Evolutionary conservation across 1,140 invertebrate genomes (phyloP).

Genomic region (Drosophila chauvacae): DNA sequence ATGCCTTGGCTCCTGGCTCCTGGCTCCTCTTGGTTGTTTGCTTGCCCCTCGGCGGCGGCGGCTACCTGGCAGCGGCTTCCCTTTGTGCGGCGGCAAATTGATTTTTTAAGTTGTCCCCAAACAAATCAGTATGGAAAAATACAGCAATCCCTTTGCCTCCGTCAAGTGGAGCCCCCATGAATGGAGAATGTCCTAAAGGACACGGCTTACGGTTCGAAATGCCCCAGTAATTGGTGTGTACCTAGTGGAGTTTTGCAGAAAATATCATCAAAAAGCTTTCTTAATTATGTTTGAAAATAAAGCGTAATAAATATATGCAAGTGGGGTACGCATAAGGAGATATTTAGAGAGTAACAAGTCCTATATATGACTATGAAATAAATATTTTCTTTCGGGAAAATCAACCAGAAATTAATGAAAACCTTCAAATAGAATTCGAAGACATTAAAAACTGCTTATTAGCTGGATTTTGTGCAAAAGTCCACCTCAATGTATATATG

Average conservation of each 20-base stretch:
- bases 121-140: constrained; percentile 48
- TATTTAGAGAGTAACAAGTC: not conserved
- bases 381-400: not conserved
- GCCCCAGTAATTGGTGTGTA: not conserved
- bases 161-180: constrained; percentile 36
- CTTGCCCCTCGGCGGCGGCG: constrained; percentile 10
- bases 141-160: constrained; percentile 39
- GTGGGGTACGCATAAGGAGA: no score
- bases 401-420: not conserved
- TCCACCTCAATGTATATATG: not conserved
- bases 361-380: not conserved
- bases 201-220: not conserved
- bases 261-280: not conserved
- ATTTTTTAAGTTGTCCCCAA: constrained; percentile 61
- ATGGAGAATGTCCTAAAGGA: constrained; percentile 2
- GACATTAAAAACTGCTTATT: not conserved
- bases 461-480: not conserved
- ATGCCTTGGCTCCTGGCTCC: constrained; percentile 5
- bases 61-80: constrained; percentile 44
- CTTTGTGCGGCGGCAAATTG: constrained; percentile 47
- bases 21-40: constrained; percentile 3
- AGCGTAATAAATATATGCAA: not conserved
- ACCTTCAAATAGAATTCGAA: not conserved
- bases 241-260: not conserved
- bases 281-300: not conserved